These are phyloP conservation scores for Hydrolagus affinis DNA, from an alignment of 2,113 vertebrate genomes.

Conservation along the genomic window DNA sequence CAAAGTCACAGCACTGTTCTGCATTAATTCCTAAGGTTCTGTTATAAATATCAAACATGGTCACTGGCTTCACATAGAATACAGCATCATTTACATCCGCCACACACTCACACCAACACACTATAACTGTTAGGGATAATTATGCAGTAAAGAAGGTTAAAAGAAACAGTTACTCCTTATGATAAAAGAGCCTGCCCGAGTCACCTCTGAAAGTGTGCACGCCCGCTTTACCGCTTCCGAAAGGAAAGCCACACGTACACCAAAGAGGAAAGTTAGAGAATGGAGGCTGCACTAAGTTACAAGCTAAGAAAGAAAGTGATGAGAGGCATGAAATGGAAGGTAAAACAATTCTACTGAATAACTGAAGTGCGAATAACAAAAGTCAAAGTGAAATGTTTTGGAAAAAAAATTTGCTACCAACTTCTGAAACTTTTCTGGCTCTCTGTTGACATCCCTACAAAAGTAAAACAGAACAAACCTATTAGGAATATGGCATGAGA, in stretches of 20 bases:
- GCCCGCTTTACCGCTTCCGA: not conserved
- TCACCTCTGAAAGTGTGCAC: not conserved
- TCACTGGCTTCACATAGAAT: not conserved
- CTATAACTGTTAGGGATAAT: not conserved
- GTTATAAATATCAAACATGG: no score
- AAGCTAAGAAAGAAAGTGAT: not conserved
- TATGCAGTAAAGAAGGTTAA: not conserved
- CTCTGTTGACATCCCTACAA: constrained; percentile 28
- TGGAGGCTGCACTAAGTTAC: not conserved
- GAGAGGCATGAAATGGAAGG: not conserved
- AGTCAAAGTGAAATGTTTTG: constrained; percentile 17
- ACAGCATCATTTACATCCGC: not conserved
- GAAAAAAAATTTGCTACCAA: constrained; percentile 16
- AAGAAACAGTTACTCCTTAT: not conserved
- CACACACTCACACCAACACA: no score
- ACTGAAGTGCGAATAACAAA: not conserved
- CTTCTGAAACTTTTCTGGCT: constrained; percentile 24
- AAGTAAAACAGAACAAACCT: constrained; percentile 15
- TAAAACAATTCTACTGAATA: constrained; percentile 2
- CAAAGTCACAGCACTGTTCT: no score
- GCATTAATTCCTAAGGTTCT: no score
- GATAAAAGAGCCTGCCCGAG: not conserved
- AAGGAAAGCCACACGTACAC: not conserved
- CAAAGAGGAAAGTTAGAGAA: not conserved
- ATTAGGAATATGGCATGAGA: not conserved